Evolutionary conservation across 2,888 invertebrate genomes (phyloP).

Genomic region (Conus canariensis): DNA sequence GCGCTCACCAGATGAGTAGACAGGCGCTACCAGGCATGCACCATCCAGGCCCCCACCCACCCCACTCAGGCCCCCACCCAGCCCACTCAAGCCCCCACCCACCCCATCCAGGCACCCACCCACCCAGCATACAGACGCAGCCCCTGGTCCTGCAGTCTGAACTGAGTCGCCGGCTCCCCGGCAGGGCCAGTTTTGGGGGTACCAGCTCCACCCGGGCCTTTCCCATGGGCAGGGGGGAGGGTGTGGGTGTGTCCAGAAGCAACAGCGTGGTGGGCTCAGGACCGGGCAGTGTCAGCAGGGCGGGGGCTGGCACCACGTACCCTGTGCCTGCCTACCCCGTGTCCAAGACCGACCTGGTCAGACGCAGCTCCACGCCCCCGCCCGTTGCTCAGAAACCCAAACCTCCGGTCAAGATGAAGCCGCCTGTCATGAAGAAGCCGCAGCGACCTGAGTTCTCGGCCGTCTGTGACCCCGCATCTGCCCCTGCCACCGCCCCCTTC

Average conservation of each 20-base stretch:
- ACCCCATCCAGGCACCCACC: neutral
- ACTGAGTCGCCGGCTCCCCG: neutral
- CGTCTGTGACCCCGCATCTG: conserved; percentile 38
- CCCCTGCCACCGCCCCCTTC: neutral
- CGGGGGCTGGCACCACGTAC: neutral
- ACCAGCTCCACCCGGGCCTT: conserved; percentile 2
- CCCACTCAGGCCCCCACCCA: neutral
- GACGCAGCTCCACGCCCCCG: conserved; percentile 55
- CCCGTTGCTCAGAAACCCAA: conserved; percentile 76
- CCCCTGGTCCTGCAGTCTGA: neutral
- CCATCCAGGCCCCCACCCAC: neutral
- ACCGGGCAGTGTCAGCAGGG: neutral
- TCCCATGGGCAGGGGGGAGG: neutral
- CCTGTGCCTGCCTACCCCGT: neutral
- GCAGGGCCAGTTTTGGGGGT: conserved; percentile 15
- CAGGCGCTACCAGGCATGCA: neutral
- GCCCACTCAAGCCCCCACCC: neutral
- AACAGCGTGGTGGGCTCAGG: neutral
- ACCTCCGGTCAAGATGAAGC: conserved; percentile 84
- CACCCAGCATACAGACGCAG: neutral
- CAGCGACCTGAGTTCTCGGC: conserved; percentile 53
- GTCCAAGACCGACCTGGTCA: neutral
- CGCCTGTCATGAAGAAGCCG: conserved; percentile 86
- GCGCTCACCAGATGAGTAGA: neutral
- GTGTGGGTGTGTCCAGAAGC: neutral